Evolutionary conservation across 1,140 invertebrate genomes (phyloP), one percentile per base, ranked within the genome.

Genomic region (Onthophagus taurus): DNA sequence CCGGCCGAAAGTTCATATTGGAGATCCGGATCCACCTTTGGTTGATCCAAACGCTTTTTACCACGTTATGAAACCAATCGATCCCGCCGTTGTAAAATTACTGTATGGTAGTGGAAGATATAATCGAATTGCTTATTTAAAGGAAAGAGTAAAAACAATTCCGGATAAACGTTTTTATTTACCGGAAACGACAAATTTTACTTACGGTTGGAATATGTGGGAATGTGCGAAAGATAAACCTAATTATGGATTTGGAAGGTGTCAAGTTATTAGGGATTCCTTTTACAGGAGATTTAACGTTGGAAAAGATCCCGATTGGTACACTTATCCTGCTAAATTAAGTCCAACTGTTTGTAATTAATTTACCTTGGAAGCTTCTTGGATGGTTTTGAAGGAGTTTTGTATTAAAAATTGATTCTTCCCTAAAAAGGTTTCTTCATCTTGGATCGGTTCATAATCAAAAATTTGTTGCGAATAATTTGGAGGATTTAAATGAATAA

Each of bases 141-240:
- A 52, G 1, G 31, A 49, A 47, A 39, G 63, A 24, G 29, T 50
- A 12, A 51, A 59, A 42, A 13, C 58, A 11, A 49, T 63, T 16
- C 63, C 63, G 0, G 51, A 63, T 44, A 43, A 57, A 3, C 42
- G 57, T 33, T 65, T 57, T 42, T 61, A 62, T 44, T 62, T 58
- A 47, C 57, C 52, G 9, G 63, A 65, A 50, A 54, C 52, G 7
- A 44, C 47, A 1, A 57, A 51, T 44, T 65, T 55, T 37, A 36
- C 43, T 6, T 63, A 65, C 29, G 63, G 63, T 4, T 65, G 63
- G 63, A 50, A 58, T 12, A 60, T 59, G 52, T 60, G 49, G 51
- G 44, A 62, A n/a, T 42, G 44, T 24, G 48, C 44, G 1, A 60
- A 56, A 49, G 45, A 30, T 6, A 52, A 45, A 29, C 20, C 20